Percentiles rank a stretch among this genome's conserved stretches.
These are phyloP conservation scores for Denticeps clupeoides DNA, from an alignment of 2,797 vertebrate species.

Conservation along the genomic window DNA sequence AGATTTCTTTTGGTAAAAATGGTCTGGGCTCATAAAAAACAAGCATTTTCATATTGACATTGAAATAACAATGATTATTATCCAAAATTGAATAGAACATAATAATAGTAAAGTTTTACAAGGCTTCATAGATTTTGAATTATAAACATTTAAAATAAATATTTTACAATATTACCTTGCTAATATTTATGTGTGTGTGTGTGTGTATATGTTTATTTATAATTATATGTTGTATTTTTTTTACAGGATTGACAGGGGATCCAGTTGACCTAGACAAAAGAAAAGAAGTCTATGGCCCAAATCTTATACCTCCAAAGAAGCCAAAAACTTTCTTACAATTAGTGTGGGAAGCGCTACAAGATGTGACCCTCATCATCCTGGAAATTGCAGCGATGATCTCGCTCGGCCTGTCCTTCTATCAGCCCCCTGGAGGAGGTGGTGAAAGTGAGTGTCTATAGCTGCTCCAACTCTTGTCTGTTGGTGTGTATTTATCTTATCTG, in stretches of 20 bases:
- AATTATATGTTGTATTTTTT: slow-evolving; percentile 23
- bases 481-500: slow-evolving; percentile 9
- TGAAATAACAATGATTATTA: too few species aligned
- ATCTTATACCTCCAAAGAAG: slow-evolving; percentile 99
- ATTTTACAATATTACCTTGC: too few species aligned
- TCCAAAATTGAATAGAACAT: too few species aligned
- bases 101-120: too few species aligned
- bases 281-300: slow-evolving; percentile 85
- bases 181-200: not conserved
- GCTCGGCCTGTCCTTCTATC: slow-evolving; percentile 93
- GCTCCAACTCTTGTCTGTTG: too few species aligned
- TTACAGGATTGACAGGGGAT: slow-evolving; percentile 74
- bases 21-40: too few species aligned
- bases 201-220: not conserved
- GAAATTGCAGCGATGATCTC: slow-evolving; percentile 96
- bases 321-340: slow-evolving; percentile 99
- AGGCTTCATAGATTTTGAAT: too few species aligned
- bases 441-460: slow-evolving; percentile 66
- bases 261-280: slow-evolving; percentile 86
- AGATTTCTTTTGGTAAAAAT: too few species aligned
- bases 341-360: slow-evolving; percentile 97
- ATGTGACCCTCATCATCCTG: slow-evolving; percentile 96
- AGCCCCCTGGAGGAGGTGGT: slow-evolving; percentile 76
- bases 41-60: too few species aligned
- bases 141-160: too few species aligned